Conservation (phyloP, 2,888 invertebrate species). For the Lasioglossum figueresi region DNA sequence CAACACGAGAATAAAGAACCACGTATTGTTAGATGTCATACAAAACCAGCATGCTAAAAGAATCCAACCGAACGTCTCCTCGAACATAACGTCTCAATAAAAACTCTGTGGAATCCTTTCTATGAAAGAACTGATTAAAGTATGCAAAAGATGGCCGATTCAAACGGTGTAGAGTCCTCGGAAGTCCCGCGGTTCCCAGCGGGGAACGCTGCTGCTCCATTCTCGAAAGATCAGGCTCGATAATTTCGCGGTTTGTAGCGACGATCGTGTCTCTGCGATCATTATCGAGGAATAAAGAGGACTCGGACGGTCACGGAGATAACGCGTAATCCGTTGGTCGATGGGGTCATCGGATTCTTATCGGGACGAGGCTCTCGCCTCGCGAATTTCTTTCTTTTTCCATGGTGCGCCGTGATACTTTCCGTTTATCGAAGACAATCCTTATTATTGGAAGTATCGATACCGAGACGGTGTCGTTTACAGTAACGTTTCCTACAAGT, state of each 20-base stretch:
- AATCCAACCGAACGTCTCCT: background rate
- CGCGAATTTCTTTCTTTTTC: background rate
- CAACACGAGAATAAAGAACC: background rate
- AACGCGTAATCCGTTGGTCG: constrained; percentile 26
- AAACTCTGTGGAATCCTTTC: background rate
- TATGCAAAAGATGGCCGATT: background rate
- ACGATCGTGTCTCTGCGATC: constrained; percentile 2
- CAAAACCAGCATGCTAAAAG: background rate
- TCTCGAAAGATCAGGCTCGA: constrained; percentile 1
- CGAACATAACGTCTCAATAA: background rate
- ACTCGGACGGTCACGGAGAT: background rate
- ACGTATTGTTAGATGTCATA: background rate
- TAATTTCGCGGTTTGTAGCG: background rate
- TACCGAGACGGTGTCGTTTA: constrained; percentile 24
- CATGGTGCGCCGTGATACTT: background rate
- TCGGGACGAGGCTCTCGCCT: constrained; percentile 10
- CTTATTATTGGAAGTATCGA: constrained; percentile 27
- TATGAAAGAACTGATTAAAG: background rate
- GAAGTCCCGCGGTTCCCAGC: background rate
- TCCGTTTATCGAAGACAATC: constrained; percentile 26
- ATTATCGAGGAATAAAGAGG: constrained; percentile 14
- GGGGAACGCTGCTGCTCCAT: background rate
- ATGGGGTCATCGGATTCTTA: constrained; percentile 22
- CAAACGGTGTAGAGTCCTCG: background rate
- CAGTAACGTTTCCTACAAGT: constrained; percentile 35